Base-by-base conservation (phyloP, 2,888 invertebrate species). In the Drosophila lacicola region DNA sequence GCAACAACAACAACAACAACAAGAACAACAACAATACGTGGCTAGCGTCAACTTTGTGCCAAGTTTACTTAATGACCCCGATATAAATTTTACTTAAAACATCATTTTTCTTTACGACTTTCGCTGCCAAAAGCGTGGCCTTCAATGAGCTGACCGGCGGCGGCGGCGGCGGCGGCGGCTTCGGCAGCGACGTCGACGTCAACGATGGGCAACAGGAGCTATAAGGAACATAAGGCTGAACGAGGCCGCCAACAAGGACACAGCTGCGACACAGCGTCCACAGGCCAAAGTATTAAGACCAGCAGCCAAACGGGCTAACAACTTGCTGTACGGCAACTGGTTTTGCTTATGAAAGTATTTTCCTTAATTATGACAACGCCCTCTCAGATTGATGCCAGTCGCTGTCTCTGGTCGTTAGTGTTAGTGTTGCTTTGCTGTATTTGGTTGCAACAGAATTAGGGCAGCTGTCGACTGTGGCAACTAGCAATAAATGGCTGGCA, bases 11-110 rank as follows among this genome's bases (percentile, higher is more conserved):
- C 58, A 54, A 14, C 21, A 42, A 29, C 13, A 42, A 33, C 21
- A 44, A n/a, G 25, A 63, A 21, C 45, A 58, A 25, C 66, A 80
- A 68, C 36, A 60, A 56, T 46, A 61, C 56, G 44, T 69, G 57
- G 60, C 62, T 62, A 69, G 80, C 80, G 78, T 74, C 80, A 87
- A 84, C 88, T 84, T 84, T 84, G 88, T 87, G 82, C 84, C 88
- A 84, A 84, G 84, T 82, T 84, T 88, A 84, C 85, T 84, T 84
- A 84, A 84, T 84, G 84, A 84, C 82, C 88, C 85, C 80, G 88
- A 85, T 84, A 84, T 84, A 84, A 84, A 84, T 84, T 84, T 84
- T 84, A 84, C 84, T 84, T 84, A 88, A 84, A 84, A 84, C 84
- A 88, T 84, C 80, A 84, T 84, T 84, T 84, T 82, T 84, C 84